Evolutionary conservation across 2,797 vertebrate species (phyloP).

Genomic region (Alfaro cultratus): DNA sequence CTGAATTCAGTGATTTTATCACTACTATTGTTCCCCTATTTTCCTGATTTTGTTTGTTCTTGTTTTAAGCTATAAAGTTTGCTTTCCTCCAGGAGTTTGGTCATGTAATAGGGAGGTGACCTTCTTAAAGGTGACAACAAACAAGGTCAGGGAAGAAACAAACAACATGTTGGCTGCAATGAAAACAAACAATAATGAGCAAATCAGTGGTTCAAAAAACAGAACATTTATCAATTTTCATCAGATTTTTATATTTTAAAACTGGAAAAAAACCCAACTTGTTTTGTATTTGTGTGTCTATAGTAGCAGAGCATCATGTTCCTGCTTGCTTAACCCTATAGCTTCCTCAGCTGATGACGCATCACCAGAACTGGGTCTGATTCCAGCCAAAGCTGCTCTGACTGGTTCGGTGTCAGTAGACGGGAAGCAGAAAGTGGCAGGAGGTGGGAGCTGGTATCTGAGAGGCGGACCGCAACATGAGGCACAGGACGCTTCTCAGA

Average conservation of each 20-base stretch:
- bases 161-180: background rate
- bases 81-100: background rate
- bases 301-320: background rate
- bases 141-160: slow-evolving; percentile 11
- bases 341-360: slow-evolving; percentile 9
- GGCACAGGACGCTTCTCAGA: slow-evolving; percentile 63
- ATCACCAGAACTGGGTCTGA: slow-evolving; percentile 11
- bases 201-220: background rate
- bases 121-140: slow-evolving; percentile 64
- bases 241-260: background rate
- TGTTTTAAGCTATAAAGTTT: slow-evolving; percentile 3
- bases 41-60: slow-evolving; percentile 9
- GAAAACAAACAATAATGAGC: background rate
- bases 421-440: slow-evolving; percentile 15
- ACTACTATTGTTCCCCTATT: background rate
- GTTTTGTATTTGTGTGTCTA: background rate
- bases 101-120: slow-evolving; percentile 39
- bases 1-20: background rate
- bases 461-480: slow-evolving; percentile 64
- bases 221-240: background rate
- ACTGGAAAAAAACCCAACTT: background rate
- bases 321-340: background rate
- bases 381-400: slow-evolving; percentile 10
- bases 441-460: slow-evolving; percentile 23
- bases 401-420: slow-evolving; percentile 19